Evolutionary conservation across 2,888 invertebrate genomes (phyloP), one percentile per base, ranked within the genome.

Genomic region (Thymelicus sylvestris): DNA sequence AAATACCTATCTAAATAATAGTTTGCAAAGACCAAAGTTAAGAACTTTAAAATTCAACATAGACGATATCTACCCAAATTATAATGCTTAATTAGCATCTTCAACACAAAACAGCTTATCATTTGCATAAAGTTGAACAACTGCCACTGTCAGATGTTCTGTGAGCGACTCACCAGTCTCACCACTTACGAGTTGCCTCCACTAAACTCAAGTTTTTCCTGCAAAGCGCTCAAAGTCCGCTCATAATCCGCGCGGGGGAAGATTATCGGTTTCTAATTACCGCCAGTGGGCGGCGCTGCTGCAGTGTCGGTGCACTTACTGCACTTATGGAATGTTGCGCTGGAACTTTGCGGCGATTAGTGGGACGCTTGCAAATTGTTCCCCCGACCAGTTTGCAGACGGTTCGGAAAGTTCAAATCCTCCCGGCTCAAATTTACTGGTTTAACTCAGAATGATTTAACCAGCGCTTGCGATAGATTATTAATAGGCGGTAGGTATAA

Each of bases 231-330:
- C 74, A 76, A 76, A 74, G 72, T 73, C 75, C 74, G 74, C 75
- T 78, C 75, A 72, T 73, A 74, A 74, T 74, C 72, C 78, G 76
- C 74, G 72, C 50, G 31, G 52, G 47, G 44, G 66, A 66, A 77
- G 78, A 84, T 86, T 87, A 88, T 88, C 80, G 84, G 80, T 81
- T 88, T 88, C 87, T 86, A 85, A 88, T 86, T 85, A 84, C 76
- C 69, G 69, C 61, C 76, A 73, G 73, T 69, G 67, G 67, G 72
- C 39, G 57, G 50, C 44, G 44, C 10, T 2, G 50, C 19, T 15
- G 50, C n/a, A 12, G 50, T 19, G 50, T 12, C 12, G 44, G 44
- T 52, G 50, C 50, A 52, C 50, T 55, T 55, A 52, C 31, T 61
- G 62, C 68, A 68, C 62, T 68, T 63, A 55, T 38, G 62, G 44